Conservation (phyloP, 2,888 invertebrate species). For the Pycnomerus fuliginosus region DNA sequence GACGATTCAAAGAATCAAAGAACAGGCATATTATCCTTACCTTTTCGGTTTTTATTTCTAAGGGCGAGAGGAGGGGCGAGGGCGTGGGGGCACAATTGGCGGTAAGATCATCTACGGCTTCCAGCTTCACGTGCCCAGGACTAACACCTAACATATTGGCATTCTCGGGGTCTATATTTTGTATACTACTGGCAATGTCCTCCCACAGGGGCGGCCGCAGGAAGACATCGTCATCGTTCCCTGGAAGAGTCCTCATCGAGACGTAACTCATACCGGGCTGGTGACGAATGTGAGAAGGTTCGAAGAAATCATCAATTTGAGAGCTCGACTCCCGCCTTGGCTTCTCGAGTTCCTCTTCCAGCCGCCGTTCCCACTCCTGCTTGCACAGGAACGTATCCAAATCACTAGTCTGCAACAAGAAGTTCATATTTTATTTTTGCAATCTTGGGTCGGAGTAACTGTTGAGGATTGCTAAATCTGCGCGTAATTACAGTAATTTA, state of each 20-base stretch:
- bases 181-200: constrained; percentile 87
- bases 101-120: constrained; percentile 65
- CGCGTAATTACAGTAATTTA: too few species aligned
- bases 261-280: constrained; percentile 55
- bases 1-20: too few species aligned
- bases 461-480: too few species aligned
- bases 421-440: too few species aligned
- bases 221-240: constrained; percentile 79
- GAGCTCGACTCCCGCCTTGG: constrained; percentile 61
- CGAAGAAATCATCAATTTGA: constrained; percentile 68
- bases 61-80: constrained; percentile 74
- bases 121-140: constrained; percentile 75
- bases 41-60: constrained; percentile 81
- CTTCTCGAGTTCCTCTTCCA: constrained; percentile 62
- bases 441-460: too few species aligned
- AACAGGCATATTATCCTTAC: constrained; percentile 27
- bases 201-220: constrained; percentile 88
- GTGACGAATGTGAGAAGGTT: constrained; percentile 48
- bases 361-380: constrained; percentile 69
- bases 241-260: constrained; percentile 56
- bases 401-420: constrained; percentile 68
- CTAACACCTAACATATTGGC: constrained; percentile 78
- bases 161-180: constrained; percentile 87
- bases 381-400: constrained; percentile 78
- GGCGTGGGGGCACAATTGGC: constrained; percentile 63